Evolutionary conservation across 2,113 vertebrate genomes (phyloP).

Genomic region (Sardina pilchardus): DNA sequence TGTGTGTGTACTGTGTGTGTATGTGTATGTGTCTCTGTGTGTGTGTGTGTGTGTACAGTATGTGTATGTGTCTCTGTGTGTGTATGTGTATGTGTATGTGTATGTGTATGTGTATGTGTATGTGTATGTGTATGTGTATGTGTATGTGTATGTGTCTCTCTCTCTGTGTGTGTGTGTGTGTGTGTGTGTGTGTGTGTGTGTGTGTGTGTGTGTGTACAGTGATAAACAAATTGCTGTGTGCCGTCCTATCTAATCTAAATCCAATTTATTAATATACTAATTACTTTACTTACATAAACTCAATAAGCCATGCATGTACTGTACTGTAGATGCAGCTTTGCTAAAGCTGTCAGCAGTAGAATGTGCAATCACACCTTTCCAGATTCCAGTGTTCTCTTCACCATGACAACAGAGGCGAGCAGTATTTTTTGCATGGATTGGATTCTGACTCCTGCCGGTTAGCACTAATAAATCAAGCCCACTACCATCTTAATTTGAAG

Average conservation of each 20-base stretch:
- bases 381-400: constrained; percentile 39
- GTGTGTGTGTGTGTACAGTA: too few species aligned
- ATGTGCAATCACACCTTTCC: constrained; percentile 42
- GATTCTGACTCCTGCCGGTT: neutral
- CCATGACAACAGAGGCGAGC: constrained; percentile 52
- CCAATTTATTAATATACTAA: neutral
- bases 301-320: neutral
- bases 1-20: too few species aligned
- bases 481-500: constrained; percentile 1
- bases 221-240: neutral
- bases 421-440: neutral
- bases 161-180: too few species aligned
- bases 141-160: too few species aligned
- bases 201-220: too few species aligned
- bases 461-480: neutral
- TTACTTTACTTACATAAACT: neutral
- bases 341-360: neutral
- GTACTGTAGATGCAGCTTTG: neutral
- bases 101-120: too few species aligned
- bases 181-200: too few species aligned
- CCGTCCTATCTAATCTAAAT: neutral
- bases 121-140: too few species aligned
- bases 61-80: too few species aligned
- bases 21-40: too few species aligned
- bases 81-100: too few species aligned